Conservation (phyloP, 2,888 invertebrate species). For the Amphipyra berbera region DNA sequence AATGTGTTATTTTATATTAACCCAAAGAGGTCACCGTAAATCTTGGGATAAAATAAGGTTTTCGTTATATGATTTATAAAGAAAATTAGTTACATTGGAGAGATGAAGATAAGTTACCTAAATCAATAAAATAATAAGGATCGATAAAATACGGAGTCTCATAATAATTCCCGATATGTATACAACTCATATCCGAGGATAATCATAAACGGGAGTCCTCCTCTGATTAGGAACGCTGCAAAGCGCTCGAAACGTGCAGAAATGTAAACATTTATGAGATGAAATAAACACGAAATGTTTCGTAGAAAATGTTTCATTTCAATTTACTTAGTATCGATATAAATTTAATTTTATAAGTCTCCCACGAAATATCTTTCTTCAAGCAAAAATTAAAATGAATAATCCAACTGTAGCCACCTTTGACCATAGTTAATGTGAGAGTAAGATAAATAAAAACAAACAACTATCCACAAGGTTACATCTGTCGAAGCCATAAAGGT, state of each 20-base stretch:
- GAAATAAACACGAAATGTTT: slow-evolving; percentile 18
- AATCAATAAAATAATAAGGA: slow-evolving; percentile 14
- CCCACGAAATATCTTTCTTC: too few species aligned
- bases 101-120: not conserved
- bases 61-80: not conserved
- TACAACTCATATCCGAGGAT: slow-evolving; percentile 3
- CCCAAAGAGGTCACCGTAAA: slow-evolving; percentile 23
- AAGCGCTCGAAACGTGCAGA: not conserved
- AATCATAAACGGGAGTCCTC: slow-evolving; percentile 4
- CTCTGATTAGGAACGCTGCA: not conserved
- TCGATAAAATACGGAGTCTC: slow-evolving; percentile 2
- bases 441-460: too few species aligned
- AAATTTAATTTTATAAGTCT: too few species aligned
- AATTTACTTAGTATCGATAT: slow-evolving; percentile 4
- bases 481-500: too few species aligned
- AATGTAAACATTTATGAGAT: slow-evolving; percentile 3
- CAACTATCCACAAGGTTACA: too few species aligned
- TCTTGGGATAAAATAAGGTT: slow-evolving; percentile 23
- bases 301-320: slow-evolving; percentile 11
- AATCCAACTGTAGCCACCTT: too few species aligned
- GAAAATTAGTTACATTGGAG: not conserved
- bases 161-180: slow-evolving; percentile 1
- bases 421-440: too few species aligned
- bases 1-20: slow-evolving; percentile 39
- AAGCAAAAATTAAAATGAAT: too few species aligned